These are phyloP conservation scores for Galerucella nymphaeae DNA, from an alignment of 2,888 invertebrate genomes.

Conservation along the genomic window DNA sequence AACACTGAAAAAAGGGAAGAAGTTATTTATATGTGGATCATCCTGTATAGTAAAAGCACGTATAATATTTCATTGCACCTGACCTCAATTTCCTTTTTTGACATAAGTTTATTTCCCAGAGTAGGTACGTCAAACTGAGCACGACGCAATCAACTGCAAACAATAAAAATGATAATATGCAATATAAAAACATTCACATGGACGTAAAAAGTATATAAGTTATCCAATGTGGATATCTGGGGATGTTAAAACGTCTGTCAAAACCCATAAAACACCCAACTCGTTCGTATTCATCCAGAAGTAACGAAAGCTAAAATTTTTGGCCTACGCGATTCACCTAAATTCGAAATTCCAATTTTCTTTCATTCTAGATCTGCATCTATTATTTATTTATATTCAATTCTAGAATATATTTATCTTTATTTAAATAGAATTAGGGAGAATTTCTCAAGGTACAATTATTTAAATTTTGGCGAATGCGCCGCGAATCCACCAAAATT, in stretches of 20 bases:
- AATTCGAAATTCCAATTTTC: too few species aligned
- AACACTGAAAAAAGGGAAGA: background rate
- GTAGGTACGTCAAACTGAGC: conserved; percentile 17
- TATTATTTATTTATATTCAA: too few species aligned
- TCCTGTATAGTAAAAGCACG: background rate
- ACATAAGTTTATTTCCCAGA: conserved; percentile 24
- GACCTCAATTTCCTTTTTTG: conserved; percentile 21
- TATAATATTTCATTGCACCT: conserved; percentile 9
- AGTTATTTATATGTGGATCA: background rate
- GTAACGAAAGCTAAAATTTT: too few species aligned
- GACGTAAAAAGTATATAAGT: conserved; percentile 5
- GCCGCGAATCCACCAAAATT: too few species aligned
- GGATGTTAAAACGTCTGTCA: background rate
- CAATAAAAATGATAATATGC: conserved; percentile 15
- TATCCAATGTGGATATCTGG: background rate
- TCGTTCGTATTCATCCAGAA: background rate
- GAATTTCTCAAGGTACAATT: too few species aligned
- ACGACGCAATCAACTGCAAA: conserved; percentile 17
- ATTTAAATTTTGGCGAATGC: too few species aligned
- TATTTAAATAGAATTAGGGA: too few species aligned
- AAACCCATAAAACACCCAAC: too few species aligned
- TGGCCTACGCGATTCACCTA: too few species aligned
- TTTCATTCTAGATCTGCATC: too few species aligned
- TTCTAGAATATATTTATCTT: too few species aligned
- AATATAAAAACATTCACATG: conserved; percentile 1